phyloP scores from a whole-genome alignment of 2,113 vertebrate genomes.

The Halichoeres trimaculatus region DNA sequence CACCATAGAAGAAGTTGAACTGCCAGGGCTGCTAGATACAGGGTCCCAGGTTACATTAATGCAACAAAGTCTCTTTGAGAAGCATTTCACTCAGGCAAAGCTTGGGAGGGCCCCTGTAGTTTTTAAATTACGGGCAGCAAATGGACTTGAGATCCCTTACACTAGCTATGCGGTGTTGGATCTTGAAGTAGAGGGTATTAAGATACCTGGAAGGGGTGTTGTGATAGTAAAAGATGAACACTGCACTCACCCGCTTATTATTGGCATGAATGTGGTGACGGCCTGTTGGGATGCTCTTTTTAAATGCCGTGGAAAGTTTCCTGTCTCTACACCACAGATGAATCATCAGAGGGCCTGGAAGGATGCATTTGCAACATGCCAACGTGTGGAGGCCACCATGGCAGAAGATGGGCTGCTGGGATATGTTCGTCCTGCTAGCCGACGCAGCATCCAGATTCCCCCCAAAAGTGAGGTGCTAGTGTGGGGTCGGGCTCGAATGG shows the following conservation, averaged over 20 bases:
- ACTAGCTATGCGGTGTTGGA: constrained; percentile 14
- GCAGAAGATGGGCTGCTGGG: too few relatives aligned
- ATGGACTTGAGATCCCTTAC: constrained; percentile 33
- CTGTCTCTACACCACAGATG: too few relatives aligned
- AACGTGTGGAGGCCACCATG: too few relatives aligned
- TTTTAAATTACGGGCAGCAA: constrained; percentile 6
- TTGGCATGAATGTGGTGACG: too few relatives aligned
- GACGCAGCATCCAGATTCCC: too few relatives aligned
- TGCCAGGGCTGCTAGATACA: too few relatives aligned
- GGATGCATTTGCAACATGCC: constrained; percentile 5
- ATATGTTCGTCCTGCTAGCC: too few relatives aligned
- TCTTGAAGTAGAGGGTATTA: neutral
- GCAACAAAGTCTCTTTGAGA: neutral
- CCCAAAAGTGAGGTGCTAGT: neutral
- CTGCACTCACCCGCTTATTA: too few relatives aligned
- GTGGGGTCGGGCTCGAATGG: neutral
- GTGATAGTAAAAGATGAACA: constrained; percentile 27
- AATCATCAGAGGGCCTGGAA: too few relatives aligned
- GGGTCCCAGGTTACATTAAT: constrained; percentile 9
- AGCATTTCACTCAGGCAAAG: neutral
- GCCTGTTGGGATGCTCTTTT: too few relatives aligned
- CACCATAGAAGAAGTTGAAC: too few relatives aligned
- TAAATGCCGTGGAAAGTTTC: too few relatives aligned
- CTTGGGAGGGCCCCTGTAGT: constrained; percentile 13
- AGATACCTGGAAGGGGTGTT: neutral